These are phyloP conservation scores for Prionchulus punctatus DNA, from an alignment of 2,888 invertebrate genomes.

Conservation along the genomic window DNA sequence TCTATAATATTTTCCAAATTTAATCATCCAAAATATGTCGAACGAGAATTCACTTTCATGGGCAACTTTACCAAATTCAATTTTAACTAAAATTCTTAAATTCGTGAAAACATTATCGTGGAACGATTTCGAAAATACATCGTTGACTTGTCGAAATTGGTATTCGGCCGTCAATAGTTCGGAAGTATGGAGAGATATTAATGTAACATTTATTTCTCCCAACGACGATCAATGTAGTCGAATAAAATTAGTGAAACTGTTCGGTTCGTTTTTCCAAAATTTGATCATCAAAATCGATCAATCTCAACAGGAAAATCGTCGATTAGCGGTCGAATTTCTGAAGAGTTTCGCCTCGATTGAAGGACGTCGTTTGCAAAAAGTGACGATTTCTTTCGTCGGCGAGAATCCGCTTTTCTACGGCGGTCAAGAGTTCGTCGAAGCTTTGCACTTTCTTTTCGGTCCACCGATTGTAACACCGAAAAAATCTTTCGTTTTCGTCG, in stretches of 20 bases:
- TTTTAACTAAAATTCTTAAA: too few relatives aligned
- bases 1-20: too few relatives aligned
- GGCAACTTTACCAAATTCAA: too few relatives aligned
- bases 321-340: slow-evolving; percentile 23
- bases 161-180: too few relatives aligned
- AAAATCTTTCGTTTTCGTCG: too few relatives aligned
- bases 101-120: too few relatives aligned
- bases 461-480: slow-evolving; percentile 19
- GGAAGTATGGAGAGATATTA: too few relatives aligned
- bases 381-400: slow-evolving; percentile 22
- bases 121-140: too few relatives aligned
- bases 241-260: slow-evolving; percentile 18
- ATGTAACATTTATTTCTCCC: too few relatives aligned
- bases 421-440: slow-evolving; percentile 30
- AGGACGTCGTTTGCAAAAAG: slow-evolving; percentile 14
- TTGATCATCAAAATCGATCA: slow-evolving; percentile 27
- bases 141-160: too few relatives aligned
- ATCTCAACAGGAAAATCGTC: slow-evolving; percentile 20
- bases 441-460: slow-evolving; percentile 18
- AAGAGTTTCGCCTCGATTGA: slow-evolving; percentile 17
- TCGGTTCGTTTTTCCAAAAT: slow-evolving; percentile 22
- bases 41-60: too few relatives aligned
- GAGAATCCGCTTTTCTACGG: slow-evolving; percentile 33
- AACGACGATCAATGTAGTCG: slow-evolving; percentile 15
- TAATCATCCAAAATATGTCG: too few relatives aligned